phyloP scores from a whole-genome alignment of 2,888 invertebrate genomes.

The Prenolepis imparis region DNA sequence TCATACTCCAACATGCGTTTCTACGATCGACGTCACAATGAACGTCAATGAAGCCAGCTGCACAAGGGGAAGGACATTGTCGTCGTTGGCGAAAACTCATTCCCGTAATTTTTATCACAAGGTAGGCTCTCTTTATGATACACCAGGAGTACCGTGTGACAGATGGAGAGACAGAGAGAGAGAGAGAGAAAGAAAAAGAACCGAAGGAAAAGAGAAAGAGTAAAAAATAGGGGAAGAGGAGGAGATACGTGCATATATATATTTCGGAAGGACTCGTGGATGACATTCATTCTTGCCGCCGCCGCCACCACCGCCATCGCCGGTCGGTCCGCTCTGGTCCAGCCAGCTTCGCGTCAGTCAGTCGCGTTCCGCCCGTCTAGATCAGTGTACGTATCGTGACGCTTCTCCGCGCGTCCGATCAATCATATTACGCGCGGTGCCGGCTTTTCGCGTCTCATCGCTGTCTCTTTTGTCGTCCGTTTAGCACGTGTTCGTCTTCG shows the following conservation, averaged over 20 bases:
- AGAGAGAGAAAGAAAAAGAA: conserved; percentile 15
- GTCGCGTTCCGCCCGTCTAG: conserved; percentile 43
- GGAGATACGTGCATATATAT: conserved; percentile 40
- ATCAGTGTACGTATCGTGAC: not conserved
- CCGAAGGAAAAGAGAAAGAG: conserved; percentile 26
- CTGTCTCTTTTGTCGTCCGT: not conserved
- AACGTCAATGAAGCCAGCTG: not conserved
- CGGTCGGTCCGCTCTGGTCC: not conserved
- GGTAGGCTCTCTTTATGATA: not conserved
- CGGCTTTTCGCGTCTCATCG: not conserved
- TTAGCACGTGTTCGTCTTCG: not conserved
- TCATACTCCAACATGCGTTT: not conserved
- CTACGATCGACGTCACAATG: not conserved
- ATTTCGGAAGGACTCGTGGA: conserved; percentile 56
- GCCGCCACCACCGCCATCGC: conserved; percentile 59
- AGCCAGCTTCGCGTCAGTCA: conserved; percentile 6
- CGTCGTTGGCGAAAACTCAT: not conserved
- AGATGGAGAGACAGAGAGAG: conserved; percentile 8
- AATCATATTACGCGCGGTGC: conserved; percentile 21
- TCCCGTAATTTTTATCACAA: not conserved
- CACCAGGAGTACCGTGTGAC: not conserved
- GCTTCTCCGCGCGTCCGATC: conserved; percentile 22
- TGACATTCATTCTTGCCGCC: conserved; percentile 69
- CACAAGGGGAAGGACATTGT: not conserved
- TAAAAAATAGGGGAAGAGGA: conserved; percentile 13